These are phyloP conservation scores for Drosophila parabipectinata DNA, from an alignment of 1,140 invertebrate species.

Conservation along the genomic window DNA sequence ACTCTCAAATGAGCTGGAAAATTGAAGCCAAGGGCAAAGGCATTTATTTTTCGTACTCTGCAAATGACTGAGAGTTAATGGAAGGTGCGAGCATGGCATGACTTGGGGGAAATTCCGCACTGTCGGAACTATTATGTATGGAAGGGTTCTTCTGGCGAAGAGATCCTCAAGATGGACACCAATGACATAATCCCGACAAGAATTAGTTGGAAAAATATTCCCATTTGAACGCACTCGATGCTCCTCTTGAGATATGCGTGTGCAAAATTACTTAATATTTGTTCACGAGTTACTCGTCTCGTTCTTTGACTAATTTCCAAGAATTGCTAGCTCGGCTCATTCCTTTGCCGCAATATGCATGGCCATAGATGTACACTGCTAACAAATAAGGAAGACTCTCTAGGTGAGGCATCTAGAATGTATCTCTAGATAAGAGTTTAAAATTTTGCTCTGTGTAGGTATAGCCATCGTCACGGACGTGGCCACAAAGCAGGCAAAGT, in stretches of 20 bases:
- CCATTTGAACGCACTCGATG: conserved; percentile 20
- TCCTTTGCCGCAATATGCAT: conserved; percentile 37
- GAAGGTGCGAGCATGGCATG: conserved; percentile 30
- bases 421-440: neutral
- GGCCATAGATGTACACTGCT: conserved; percentile 3
- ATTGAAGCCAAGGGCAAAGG: conserved; percentile 52
- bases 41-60: conserved; percentile 33
- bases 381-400: neutral
- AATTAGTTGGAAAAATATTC: conserved; percentile 37
- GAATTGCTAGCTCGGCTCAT: conserved; percentile 35
- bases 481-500: conserved; percentile 31
- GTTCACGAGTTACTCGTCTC: conserved; percentile 40
- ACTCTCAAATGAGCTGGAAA: conserved; percentile 70
- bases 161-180: neutral
- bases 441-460: conserved; percentile 7
- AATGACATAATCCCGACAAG: conserved; percentile 47
- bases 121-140: neutral
- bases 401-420: neutral
- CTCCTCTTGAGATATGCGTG: conserved; percentile 42
- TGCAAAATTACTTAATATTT: conserved; percentile 54
- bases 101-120: conserved; percentile 29
- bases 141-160: conserved; percentile 23
- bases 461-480: conserved; percentile 20
- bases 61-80: conserved; percentile 52
- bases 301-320: conserved; percentile 37